Base-by-base conservation (phyloP, 2,113 vertebrate genomes). In the Paramormyrops kingsleyae region DNA sequence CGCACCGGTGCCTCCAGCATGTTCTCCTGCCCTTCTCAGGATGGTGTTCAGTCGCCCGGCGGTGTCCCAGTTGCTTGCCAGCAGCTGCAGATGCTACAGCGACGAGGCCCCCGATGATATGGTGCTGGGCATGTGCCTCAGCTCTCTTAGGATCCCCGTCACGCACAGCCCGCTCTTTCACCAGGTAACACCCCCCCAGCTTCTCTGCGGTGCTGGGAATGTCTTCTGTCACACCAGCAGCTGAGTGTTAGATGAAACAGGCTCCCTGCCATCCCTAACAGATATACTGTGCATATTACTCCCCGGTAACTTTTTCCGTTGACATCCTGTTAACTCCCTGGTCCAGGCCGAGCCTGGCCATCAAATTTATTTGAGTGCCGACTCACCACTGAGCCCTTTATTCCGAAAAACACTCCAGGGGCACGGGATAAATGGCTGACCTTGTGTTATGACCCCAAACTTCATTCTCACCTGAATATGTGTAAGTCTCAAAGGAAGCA, bases 111-210 rank as follows among this genome's bases (percentile, higher is more conserved):
- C 98, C 0, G 98, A 99, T 46, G 98, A 99, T 92, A 99, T 99
- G 98, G 97, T 98, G 83, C 94, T 99, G 90, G 98, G 98, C 19
- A 97, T 97, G 95, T 99, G 98, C 90, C 96, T 98, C 92, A 96
- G 95, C 77, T 95, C 96, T 0, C 92, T 99, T 50, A 94, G 96
- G 1, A 90, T 98, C 83, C 95, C 97, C 0, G 91, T 97, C 91
- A 98, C 96, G n/a, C 98, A 99, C 92, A 98, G 97, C 74, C 97
- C 97, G 0, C 97, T 98, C 27, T 99, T 98, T 92, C 98, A 99
- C 93, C 98, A 97, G 96, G 96, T 97, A 77, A 77, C 31, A 2
- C 62, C 15, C 70, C 66, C 31, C 10, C 13, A 39, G 13, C 70
- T 39, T 6, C 74, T 6, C 74, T 3, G 35, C 0, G 31, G 5